Evolutionary conservation across 2,888 invertebrate genomes (phyloP).

Genomic region (Philonicus albiceps): DNA sequence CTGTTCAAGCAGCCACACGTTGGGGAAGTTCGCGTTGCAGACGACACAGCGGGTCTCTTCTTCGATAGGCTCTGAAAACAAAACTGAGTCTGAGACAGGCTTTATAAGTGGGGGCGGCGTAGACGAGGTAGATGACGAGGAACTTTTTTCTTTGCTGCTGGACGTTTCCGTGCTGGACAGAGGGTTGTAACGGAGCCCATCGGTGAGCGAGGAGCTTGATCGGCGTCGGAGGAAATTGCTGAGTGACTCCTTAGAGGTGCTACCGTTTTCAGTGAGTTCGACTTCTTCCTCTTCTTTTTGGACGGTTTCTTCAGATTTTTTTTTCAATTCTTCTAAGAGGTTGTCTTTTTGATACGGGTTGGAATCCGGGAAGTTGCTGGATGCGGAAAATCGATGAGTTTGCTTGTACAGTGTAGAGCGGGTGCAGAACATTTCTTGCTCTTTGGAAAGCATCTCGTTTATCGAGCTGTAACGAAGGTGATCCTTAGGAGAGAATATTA

Average conservation of each 20-base stretch:
- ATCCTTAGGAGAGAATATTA: constrained; percentile 60
- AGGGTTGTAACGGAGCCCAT: constrained; percentile 55
- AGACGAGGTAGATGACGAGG: constrained; percentile 63
- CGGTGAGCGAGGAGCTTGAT: constrained; percentile 53
- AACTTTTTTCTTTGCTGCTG: constrained; percentile 62
- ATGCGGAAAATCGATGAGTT: constrained; percentile 48
- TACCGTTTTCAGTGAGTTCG: constrained; percentile 51
- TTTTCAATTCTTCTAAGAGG: constrained; percentile 53
- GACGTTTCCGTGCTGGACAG: constrained; percentile 56
- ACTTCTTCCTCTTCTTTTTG: constrained; percentile 53
- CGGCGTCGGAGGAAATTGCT: constrained; percentile 57
- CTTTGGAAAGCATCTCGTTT: constrained; percentile 61
- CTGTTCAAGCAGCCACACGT: constrained; percentile 85
- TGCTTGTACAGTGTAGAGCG: constrained; percentile 44
- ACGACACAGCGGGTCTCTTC: constrained; percentile 76
- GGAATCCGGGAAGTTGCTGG: constrained; percentile 53
- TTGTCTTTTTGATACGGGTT: constrained; percentile 50
- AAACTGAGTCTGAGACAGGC: constrained; percentile 53
- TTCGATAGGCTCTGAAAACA: constrained; percentile 61
- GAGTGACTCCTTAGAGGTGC: constrained; percentile 51
- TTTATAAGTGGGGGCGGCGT: constrained; percentile 57
- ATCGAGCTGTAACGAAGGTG: constrained; percentile 60
- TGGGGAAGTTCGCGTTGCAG: constrained; percentile 86
- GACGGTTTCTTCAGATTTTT: constrained; percentile 54
- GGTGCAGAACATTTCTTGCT: constrained; percentile 55